Evolutionary conservation across 2,797 vertebrate species (phyloP), one percentile per base, ranked within the genome.

Genomic region (Dendrocincla tyrannina): DNA sequence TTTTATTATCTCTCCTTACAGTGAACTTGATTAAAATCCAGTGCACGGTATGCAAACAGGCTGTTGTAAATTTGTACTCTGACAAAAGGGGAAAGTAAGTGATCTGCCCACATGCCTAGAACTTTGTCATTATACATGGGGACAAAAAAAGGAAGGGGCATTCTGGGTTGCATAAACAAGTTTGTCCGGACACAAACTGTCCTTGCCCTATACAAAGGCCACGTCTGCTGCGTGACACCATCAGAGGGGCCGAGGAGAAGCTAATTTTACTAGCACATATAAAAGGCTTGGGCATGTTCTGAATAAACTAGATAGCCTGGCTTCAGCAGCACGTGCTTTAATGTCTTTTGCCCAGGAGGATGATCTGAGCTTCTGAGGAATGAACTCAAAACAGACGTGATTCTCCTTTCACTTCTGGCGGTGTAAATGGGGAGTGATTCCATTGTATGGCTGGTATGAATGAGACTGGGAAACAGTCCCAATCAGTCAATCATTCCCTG

Each of bases 21-120:
- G 93, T 93, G 94, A 95, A 96, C 94, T 95, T 74, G 95, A 97
- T 97, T 97, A 97, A 97, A 97, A 97, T 97, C 97, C 94, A 94
- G 90, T 0, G 64, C 92, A 93, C 86, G 89, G 95, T 94, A 81
- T 94, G 96, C 96, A 97, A 97, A 97, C 96, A 96, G 97, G 96
- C 94, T 97, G 96, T 97, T 97, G 95, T 96, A 96, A 95, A 97
- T 95, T 95, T 97, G 96, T 96, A 86, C 88, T 88, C 89, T 84
- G 85, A 97, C 96, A 96, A 97, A 97, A 95, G 94, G 73, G 79
- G 73, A 95, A 86, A 96, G 96, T 96, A 97, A 97, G 72, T 85
- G 92, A 96, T 96, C 95, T 95, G 93, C 90, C 83, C 93, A 80
- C 80, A 90, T 94, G 95, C 80, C 92, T 94, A 96, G 89, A 94